Evolutionary conservation across 2,797 vertebrate genomes (phyloP), one percentile per base, ranked within the genome.

Genomic region (Heterohyrax brucei): DNA sequence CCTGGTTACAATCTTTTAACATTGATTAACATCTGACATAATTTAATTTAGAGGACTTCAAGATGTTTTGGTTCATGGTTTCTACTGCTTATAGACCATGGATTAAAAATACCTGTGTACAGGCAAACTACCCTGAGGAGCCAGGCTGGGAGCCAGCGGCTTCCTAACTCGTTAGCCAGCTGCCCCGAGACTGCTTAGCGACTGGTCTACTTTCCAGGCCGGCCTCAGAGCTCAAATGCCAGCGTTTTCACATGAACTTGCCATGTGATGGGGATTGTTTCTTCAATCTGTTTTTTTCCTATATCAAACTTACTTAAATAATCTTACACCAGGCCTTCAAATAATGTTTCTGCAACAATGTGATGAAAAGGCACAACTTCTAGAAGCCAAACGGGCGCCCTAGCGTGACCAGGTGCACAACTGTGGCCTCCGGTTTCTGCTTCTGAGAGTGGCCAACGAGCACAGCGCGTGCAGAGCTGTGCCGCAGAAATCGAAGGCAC

Each of bases 381-480:
- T 18, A 19, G 33, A 50, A 24, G 84, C 85, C 44, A 24, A 59
- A 50, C 30, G 3, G 1, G 66, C 1, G 18, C 30, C 56, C 73
- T 28, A 19, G 46, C 46, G 62, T 46, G 18, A 8, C 48, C 7
- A 0, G 21, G 0, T 3, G 53, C 16, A 1, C 8, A 73, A 59
- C 8, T 33, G 13, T 13, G 68, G 21, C 21, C 66, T 46, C 18
- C 18, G 24, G 33, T 75, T 85, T 68, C 7, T 44, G 21, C 61
- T 33, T 24, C 24, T 70, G 26, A 70, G 39, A 64, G 86, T 39
- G 39, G 46, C 19, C 2, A 48, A 33, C 44, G 18, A 19, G 9
- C 16, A 2, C 18, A 8, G 10, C n/a, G 22, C 24, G 0, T 0
- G 28, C 44, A 46, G 44, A 68, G 46, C 16, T 0, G 48, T 3